A percentile compares a stretch with the other conserved stretches of the same genome.
These are phyloP conservation scores for Geodia barretti DNA, from an alignment of 37 sponge, comb jelly and placozoan species.

Conservation along the genomic window DNA sequence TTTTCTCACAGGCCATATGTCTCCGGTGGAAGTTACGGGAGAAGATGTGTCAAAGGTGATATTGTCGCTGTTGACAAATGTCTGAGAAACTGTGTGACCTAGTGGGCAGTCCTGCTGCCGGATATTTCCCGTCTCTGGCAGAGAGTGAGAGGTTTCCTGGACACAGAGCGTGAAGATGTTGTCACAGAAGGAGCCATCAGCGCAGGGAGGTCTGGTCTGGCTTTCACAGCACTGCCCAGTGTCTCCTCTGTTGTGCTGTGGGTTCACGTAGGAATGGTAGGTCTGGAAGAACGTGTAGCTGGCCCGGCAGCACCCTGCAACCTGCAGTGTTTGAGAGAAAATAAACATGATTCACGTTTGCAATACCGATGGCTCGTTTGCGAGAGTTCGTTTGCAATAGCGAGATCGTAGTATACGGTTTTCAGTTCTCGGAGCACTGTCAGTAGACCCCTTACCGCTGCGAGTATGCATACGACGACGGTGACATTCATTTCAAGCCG, in stretches of 20 bases:
- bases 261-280: not conserved
- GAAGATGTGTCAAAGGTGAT: not conserved
- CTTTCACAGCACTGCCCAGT: constrained; percentile 14
- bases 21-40: constrained; percentile 24
- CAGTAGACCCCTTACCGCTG: no score
- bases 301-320: not conserved
- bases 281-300: not conserved
- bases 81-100: not conserved
- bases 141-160: not conserved
- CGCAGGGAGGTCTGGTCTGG: not conserved
- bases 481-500: no score
- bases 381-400: no score
- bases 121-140: not conserved
- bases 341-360: no score
- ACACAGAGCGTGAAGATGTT: constrained; percentile 27
- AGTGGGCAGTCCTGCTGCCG: constrained; percentile 7
- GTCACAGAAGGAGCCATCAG: constrained; percentile 8
- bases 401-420: no score
- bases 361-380: no score
- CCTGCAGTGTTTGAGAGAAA: no score
- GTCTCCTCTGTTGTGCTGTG: not conserved
- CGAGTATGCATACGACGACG: no score
- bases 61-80: not conserved
- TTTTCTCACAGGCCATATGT: constrained; percentile 17
- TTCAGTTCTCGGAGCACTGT: no score